Percentiles rank a stretch among this genome's conserved stretches.
Evolutionary conservation across 2,113 vertebrate species (phyloP).

Genomic region (Ailuropoda melanoleuca): DNA sequence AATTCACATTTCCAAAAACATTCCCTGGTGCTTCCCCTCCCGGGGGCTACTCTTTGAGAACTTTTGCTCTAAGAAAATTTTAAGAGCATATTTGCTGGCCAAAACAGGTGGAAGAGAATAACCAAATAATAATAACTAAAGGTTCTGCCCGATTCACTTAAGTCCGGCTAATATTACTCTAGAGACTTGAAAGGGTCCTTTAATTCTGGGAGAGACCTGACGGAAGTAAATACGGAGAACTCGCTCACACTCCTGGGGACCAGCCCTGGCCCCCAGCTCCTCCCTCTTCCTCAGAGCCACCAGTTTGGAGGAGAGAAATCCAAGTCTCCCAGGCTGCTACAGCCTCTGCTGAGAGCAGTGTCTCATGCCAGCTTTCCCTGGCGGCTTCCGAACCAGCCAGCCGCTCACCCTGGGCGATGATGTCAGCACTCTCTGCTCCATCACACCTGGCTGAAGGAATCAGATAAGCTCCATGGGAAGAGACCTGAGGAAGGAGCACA

Average conservation of each 20-base stretch:
- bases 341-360: not conserved
- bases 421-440: conserved; percentile 67
- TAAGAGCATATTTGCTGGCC: not conserved
- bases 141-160: not conserved
- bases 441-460: conserved; percentile 79
- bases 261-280: not conserved
- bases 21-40: not conserved
- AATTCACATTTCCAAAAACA: not conserved
- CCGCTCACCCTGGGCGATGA: conserved; percentile 53
- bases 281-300: conserved; percentile 8
- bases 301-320: not conserved
- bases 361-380: conserved; percentile 30
- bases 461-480: conserved; percentile 76
- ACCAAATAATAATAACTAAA: not conserved
- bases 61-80: not conserved
- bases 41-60: not conserved
- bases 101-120: not conserved
- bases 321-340: not conserved
- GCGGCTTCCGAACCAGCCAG: conserved; percentile 23
- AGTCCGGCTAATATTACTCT: not conserved
- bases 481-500: conserved; percentile 69
- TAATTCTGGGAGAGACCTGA: not conserved
- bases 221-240: not conserved
- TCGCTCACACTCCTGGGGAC: not conserved
- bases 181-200: not conserved